A percentile compares a stretch with the other conserved stretches of the same genome.
phyloP scores from a whole-genome alignment of 2,888 invertebrate genomes.

The Protophormia terraenovae region DNA sequence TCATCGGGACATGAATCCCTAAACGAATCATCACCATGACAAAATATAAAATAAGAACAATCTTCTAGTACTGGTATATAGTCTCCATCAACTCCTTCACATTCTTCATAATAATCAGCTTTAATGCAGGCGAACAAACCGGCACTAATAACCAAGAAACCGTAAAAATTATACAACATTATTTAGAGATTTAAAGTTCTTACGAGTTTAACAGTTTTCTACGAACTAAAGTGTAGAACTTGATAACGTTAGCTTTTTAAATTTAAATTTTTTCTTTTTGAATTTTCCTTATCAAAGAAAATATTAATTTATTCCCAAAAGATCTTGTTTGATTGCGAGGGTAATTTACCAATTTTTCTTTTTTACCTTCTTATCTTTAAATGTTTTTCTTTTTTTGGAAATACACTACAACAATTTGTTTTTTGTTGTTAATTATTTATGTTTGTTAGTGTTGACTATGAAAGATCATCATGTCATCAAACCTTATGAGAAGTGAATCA shows the following conservation, averaged over 20 bases:
- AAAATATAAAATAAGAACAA: conserved; percentile 75
- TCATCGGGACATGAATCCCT: conserved; percentile 67
- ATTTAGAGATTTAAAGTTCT: background rate
- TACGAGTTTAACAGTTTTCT: background rate
- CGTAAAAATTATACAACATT: background rate
- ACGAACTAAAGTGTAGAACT: conserved; percentile 13
- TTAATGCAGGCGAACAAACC: background rate
- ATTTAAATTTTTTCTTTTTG: background rate
- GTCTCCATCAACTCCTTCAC: conserved; percentile 71
- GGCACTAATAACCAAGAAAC: background rate
- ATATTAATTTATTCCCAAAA: conserved; percentile 30
- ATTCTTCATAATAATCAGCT: conserved; percentile 73
- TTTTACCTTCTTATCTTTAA: background rate
- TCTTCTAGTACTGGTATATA: conserved; percentile 71
- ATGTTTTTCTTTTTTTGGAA: background rate
- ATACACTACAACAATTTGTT: too few relatives aligned
- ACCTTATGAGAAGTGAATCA: background rate
- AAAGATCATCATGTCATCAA: background rate
- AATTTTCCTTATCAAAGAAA: conserved; percentile 6
- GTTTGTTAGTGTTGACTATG: background rate
- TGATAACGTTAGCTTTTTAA: conserved; percentile 16
- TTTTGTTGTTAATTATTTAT: background rate
- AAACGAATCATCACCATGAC: conserved; percentile 74
- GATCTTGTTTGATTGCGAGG: background rate
- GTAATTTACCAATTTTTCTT: background rate